Evolutionary conservation across 2,888 invertebrate species (phyloP).

Genomic region (Diplazon laetatorius): DNA sequence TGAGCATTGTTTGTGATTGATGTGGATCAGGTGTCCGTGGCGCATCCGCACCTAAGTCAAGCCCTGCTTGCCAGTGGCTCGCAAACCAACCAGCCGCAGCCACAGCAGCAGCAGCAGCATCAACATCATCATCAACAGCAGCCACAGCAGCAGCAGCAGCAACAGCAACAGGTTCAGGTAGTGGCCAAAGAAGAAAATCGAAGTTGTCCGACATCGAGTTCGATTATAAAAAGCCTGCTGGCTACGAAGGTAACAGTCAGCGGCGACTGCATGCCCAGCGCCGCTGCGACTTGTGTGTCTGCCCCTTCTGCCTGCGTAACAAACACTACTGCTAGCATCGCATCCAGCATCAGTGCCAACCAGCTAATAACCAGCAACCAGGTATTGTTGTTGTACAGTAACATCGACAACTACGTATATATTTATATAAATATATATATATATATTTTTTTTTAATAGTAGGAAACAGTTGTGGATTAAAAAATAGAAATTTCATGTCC

Average conservation of each 20-base stretch:
- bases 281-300: slow-evolving; percentile 82
- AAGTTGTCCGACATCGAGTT: slow-evolving; percentile 86
- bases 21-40: slow-evolving; percentile 83
- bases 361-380: slow-evolving; percentile 82
- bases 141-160: slow-evolving; percentile 69
- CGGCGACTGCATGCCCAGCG: slow-evolving; percentile 84
- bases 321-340: slow-evolving; percentile 82
- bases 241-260: slow-evolving; percentile 93
- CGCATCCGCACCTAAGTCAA: slow-evolving; percentile 86
- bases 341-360: slow-evolving; percentile 83
- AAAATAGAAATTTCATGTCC: too few relatives aligned
- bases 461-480: slow-evolving; percentile 7
- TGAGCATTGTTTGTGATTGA: slow-evolving; percentile 73
- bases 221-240: slow-evolving; percentile 95
- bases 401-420: slow-evolving; percentile 44
- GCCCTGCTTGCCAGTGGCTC: slow-evolving; percentile 84
- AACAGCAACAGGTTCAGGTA: slow-evolving; percentile 76
- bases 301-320: slow-evolving; percentile 81
- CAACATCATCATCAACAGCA: slow-evolving; percentile 68
- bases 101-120: slow-evolving; percentile 67
- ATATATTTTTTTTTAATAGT: not conserved
- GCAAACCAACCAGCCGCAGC: slow-evolving; percentile 68
- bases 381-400: slow-evolving; percentile 76
- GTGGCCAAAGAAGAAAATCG: slow-evolving; percentile 79
- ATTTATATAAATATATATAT: slow-evolving; percentile 14